Base-by-base conservation (phyloP, 2,113 vertebrate species). In the Melanocharis versteri region DNA sequence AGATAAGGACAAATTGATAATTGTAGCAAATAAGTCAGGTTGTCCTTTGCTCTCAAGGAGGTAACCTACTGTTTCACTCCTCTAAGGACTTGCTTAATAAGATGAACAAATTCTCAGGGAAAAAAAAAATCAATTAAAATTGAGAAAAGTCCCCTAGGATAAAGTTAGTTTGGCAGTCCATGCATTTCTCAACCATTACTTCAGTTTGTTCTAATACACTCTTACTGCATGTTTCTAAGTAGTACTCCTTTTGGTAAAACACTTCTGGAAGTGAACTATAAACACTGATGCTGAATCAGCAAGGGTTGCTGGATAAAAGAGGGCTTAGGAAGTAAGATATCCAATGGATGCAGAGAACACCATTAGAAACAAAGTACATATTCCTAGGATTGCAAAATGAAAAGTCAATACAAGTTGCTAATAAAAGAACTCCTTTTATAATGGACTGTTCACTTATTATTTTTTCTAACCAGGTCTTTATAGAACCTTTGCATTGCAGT, bases 111-210 rank as follows among this genome's bases (percentile, higher is more conserved):
- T 95, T 96, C 95, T 96, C 93, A 0, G 30, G 44, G 81, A 87
- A 97, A 97, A 98, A 97, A 97, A 98, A 97, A 97, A 98, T 97
- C 96, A 97, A 98, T 98, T 98, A 98, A 97, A 97, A 96, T 80
- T 92, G 84, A 97, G 86, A 97, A 96, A 95, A 96, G 51, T 95
- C 98, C 97, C 97, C 94, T 75, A 97, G 97, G 97, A 98, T 94
- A 90, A 97, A 98, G 96, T 97, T 96, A 94, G 95, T 96, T 97
- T 96, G 93, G 80, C 85, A 96, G 51, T 91, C 94, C 94, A 47
- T 84, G 87, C 81, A 85, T 85, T 97, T 93, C 93, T 97, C 96
- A 96, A 96, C 96, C 96, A 97, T 95, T 96, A 94, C 88, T 96
- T 95, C 91, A 95, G 93, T 92, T 93, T 91, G 51, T 93, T 90